Conservation (phyloP, 2,888 invertebrate species). For the Ormyrus pomaceus region DNA sequence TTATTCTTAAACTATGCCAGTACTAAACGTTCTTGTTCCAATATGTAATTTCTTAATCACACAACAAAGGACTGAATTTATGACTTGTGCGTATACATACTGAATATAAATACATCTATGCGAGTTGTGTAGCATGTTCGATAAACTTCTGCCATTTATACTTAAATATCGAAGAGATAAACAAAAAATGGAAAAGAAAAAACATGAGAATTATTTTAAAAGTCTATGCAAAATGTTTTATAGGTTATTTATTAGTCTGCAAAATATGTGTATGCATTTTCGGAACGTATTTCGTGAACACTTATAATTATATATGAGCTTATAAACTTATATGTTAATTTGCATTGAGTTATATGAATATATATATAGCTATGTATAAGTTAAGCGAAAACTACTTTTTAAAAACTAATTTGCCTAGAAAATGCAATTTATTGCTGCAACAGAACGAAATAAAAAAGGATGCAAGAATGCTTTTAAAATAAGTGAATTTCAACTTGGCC, state of each 20-base stretch:
- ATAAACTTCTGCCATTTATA: conserved; percentile 53
- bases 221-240: conserved; percentile 7
- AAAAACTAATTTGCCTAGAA: neutral
- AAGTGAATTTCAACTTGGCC: conserved; percentile 31
- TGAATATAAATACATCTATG: conserved; percentile 47
- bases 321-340: neutral
- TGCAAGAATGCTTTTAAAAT: conserved; percentile 31
- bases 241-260: neutral
- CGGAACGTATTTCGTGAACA: neutral
- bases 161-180: conserved; percentile 33
- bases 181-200: neutral
- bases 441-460: conserved; percentile 11
- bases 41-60: conserved; percentile 42
- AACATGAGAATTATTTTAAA: conserved; percentile 10
- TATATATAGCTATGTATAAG: neutral
- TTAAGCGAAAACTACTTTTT: neutral
- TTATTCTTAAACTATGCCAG: conserved; percentile 17
- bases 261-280: conserved; percentile 4
- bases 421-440: conserved; percentile 10
- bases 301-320: neutral
- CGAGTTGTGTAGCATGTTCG: conserved; percentile 53
- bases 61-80: conserved; percentile 53
- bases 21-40: conserved; percentile 35
- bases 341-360: neutral
- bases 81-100: conserved; percentile 35